Percentiles rank a stretch among this genome's conserved stretches.
Evolutionary conservation across 2,888 invertebrate species (phyloP).

Genomic region (Sipunculus nudus): DNA sequence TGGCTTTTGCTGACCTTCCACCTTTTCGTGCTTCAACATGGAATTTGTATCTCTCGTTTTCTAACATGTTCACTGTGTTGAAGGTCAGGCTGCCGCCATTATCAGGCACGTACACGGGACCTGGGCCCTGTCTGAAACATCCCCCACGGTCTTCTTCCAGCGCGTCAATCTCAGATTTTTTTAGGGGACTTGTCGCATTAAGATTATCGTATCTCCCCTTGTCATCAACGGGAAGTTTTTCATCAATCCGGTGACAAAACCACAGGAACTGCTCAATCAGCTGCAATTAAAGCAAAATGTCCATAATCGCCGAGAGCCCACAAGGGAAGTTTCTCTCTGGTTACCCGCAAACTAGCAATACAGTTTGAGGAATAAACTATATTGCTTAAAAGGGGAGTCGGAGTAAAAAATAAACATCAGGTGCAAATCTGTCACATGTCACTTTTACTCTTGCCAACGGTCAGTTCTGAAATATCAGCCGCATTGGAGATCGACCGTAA

Average conservation of each 20-base stretch:
- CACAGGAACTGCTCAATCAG: conserved; percentile 23
- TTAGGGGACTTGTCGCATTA: background rate
- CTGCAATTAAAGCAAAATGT: conserved; percentile 3
- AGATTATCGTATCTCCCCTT: background rate
- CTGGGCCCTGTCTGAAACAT: too few relatives aligned
- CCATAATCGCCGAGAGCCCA: too few relatives aligned
- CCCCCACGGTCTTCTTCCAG: too few relatives aligned
- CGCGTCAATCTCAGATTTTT: background rate
- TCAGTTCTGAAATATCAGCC: too few relatives aligned
- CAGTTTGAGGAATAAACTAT: too few relatives aligned
- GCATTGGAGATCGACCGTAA: too few relatives aligned
- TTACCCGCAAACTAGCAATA: too few relatives aligned
- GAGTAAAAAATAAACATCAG: too few relatives aligned
- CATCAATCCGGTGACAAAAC: conserved; percentile 29
- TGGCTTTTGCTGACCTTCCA: conserved; percentile 21
- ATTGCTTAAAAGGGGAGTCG: too few relatives aligned
- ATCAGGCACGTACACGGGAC: conserved; percentile 3
- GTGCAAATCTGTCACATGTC: too few relatives aligned
- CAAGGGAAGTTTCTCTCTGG: too few relatives aligned
- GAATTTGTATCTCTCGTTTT: conserved; percentile 43
- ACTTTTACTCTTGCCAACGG: too few relatives aligned
- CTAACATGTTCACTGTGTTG: conserved; percentile 39
- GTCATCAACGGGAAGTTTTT: conserved; percentile 2
- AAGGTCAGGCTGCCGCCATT: conserved; percentile 35
- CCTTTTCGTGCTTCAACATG: conserved; percentile 40